These are phyloP conservation scores for Heliconius hermathena DNA, from an alignment of 1,140 invertebrate genomes.

Conservation along the genomic window DNA sequence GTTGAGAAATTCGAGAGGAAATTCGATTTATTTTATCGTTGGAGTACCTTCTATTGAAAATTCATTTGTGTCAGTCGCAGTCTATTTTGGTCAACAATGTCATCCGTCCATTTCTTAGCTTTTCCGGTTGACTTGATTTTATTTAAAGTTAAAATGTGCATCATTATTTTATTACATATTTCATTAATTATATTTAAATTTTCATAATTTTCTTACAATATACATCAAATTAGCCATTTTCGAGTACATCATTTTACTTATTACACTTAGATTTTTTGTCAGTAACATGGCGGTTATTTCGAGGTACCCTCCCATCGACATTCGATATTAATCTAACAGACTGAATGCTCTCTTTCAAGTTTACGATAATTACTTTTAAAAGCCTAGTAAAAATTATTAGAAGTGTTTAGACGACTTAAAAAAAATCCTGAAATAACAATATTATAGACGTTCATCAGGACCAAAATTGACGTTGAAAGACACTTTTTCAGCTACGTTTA, in stretches of 20 bases:
- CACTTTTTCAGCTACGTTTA: slow-evolving; percentile 16
- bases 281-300: too few species aligned
- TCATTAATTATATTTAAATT: not conserved
- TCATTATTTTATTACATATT: not conserved
- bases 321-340: too few species aligned
- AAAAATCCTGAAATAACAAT: not conserved
- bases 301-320: too few species aligned
- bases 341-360: too few species aligned
- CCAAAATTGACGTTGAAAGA: not conserved
- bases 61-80: slow-evolving; percentile 30
- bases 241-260: too few species aligned
- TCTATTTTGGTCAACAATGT: slow-evolving; percentile 38
- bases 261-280: too few species aligned
- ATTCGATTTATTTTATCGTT: slow-evolving; percentile 20
- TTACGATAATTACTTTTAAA: too few species aligned
- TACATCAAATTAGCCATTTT: not conserved
- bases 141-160: not conserved
- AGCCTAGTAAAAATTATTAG: too few species aligned
- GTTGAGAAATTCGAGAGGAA: not conserved
- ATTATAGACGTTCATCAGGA: not conserved
- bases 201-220: not conserved
- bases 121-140: slow-evolving; percentile 2
- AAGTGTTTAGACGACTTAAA: too few species aligned
- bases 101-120: slow-evolving; percentile 30
- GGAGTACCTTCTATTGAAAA: slow-evolving; percentile 28